Percentiles rank a stretch among this genome's conserved stretches.
These are phyloP conservation scores for Clinocottus analis DNA, from an alignment of 2,113 vertebrate species.

Conservation along the genomic window DNA sequence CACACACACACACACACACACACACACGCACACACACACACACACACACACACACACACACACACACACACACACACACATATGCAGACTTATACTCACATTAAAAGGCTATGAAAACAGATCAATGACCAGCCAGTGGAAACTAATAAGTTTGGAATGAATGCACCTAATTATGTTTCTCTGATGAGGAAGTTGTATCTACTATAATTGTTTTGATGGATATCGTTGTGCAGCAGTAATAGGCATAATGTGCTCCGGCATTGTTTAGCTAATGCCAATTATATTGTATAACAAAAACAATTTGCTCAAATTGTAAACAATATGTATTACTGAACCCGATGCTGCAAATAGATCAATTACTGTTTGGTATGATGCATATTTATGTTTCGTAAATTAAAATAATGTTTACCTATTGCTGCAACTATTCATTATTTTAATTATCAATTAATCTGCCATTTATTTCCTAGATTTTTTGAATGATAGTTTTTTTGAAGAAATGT, in stretches of 20 bases:
- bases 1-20: too few relatives aligned
- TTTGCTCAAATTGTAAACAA: conserved; percentile 38
- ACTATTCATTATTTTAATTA: neutral
- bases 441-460: neutral
- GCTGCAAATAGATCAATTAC: conserved; percentile 44
- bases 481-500: neutral
- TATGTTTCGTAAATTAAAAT: conserved; percentile 69
- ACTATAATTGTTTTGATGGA: conserved; percentile 52
- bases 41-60: conserved; percentile 16
- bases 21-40: conserved; percentile 13
- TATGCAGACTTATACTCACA: conserved; percentile 9
- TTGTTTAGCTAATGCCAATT: conserved; percentile 52
- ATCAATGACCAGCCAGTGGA: conserved; percentile 12
- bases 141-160: conserved; percentile 14
- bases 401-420: conserved; percentile 10
- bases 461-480: neutral
- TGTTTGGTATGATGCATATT: conserved; percentile 46
- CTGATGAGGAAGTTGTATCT: conserved; percentile 39
- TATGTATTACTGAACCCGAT: conserved; percentile 23
- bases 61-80: conserved; percentile 23
- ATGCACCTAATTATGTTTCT: conserved; percentile 32
- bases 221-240: conserved; percentile 45
- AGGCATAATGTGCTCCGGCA: conserved; percentile 37
- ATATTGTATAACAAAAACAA: conserved; percentile 40
- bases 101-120: conserved; percentile 19